phyloP scores from a whole-genome alignment of 2,888 invertebrate species.

The Eilema caniola region DNA sequence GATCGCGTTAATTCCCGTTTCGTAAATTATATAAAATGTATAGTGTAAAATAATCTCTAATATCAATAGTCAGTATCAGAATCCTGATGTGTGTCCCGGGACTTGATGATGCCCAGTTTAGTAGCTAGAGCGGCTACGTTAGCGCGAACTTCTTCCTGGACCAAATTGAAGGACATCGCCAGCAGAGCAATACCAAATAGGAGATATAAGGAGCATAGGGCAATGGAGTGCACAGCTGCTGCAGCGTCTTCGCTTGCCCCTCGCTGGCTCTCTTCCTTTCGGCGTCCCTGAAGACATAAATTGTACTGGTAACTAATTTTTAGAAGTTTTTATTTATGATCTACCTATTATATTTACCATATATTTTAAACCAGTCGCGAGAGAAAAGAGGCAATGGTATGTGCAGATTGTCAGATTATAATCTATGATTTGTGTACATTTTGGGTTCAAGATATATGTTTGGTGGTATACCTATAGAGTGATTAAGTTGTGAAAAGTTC shows the following conservation, averaged over 20 bases:
- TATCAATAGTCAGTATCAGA: slow-evolving; percentile 71
- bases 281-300: slow-evolving; percentile 55
- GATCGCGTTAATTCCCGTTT: no score
- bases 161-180: slow-evolving; percentile 98
- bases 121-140: slow-evolving; percentile 95
- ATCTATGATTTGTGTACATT: no score
- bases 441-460: no score
- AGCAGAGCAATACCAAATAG: slow-evolving; percentile 97
- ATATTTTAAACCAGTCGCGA: no score
- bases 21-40: no score
- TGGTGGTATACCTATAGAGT: no score
- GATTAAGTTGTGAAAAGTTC: no score
- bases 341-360: no score
- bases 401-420: no score
- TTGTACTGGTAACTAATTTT: no score
- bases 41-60: neutral
- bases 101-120: slow-evolving; percentile 95
- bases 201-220: slow-evolving; percentile 96
- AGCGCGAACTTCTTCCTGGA: slow-evolving; percentile 97
- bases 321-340: no score
- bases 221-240: slow-evolving; percentile 88
- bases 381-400: no score
- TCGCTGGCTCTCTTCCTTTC: slow-evolving; percentile 43
- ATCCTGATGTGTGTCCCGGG: slow-evolving; percentile 83
- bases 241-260: slow-evolving; percentile 59